Conservation (phyloP, 2,797 vertebrate species). For the Cynopterus sphinx region DNA sequence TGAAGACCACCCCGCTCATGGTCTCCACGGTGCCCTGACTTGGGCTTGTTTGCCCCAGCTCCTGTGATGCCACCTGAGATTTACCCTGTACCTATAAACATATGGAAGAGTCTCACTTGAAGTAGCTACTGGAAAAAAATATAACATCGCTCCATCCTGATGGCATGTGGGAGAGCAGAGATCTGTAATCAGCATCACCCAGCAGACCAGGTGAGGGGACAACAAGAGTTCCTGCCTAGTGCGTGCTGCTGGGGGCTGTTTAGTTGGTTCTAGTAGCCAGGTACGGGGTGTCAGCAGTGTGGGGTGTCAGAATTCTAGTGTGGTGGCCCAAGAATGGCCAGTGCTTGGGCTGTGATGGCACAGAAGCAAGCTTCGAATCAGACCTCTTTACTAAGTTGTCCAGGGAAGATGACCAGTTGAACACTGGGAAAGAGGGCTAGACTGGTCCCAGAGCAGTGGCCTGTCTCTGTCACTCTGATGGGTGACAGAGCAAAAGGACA, state of each 20-base stretch:
- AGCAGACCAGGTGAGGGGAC: not conserved
- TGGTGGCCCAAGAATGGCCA: not conserved
- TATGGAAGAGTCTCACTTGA: slow-evolving; percentile 76
- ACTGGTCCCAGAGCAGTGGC: not conserved
- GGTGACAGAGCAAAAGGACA: not conserved
- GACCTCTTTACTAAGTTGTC: not conserved
- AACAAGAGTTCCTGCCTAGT: not conserved
- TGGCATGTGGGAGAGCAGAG: slow-evolving; percentile 34
- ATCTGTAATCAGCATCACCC: slow-evolving; percentile 54
- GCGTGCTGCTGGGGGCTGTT: not conserved
- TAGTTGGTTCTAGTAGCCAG: too few relatives aligned
- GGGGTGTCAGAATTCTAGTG: not conserved
- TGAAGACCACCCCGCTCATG: not conserved
- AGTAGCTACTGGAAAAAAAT: slow-evolving; percentile 80
- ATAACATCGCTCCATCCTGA: slow-evolving; percentile 63
- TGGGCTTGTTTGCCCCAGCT: slow-evolving; percentile 66
- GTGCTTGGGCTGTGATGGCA: not conserved
- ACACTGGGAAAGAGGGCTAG: not conserved
- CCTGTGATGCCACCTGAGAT: slow-evolving; percentile 40
- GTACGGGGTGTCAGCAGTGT: not conserved
- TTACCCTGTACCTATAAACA: slow-evolving; percentile 67
- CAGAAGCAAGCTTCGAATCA: slow-evolving; percentile 12
- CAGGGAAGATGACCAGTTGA: not conserved
- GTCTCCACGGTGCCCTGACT: not conserved
- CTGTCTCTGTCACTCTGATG: too few relatives aligned